A percentile compares a stretch with the other conserved stretches of the same genome.
phyloP scores from a whole-genome alignment of 1,140 invertebrate genomes.

The Aporrectodea caliginosa region DNA sequence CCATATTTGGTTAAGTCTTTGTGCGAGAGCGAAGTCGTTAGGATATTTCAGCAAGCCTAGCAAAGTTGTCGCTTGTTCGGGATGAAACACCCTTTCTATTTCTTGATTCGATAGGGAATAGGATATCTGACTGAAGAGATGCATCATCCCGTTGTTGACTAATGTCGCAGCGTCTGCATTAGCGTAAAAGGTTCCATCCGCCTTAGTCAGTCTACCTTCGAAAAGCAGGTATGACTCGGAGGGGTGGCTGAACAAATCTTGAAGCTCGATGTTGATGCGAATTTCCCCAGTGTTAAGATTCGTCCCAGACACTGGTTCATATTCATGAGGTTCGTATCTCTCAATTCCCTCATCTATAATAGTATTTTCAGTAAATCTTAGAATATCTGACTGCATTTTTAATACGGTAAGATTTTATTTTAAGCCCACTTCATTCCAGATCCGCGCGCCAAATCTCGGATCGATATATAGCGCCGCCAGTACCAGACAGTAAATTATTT shows the following conservation, averaged over 20 bases:
- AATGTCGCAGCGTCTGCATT: neutral
- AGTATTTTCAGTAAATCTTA: conserved; percentile 6
- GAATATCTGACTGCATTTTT: neutral
- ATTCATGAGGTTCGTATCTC: conserved; percentile 9
- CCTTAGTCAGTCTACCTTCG: neutral
- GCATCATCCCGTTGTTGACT: conserved; percentile 4
- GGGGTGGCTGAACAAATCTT: conserved; percentile 4
- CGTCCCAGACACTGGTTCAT: conserved; percentile 1
- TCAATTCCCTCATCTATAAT: conserved; percentile 13
- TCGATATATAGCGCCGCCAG: too few species aligned
- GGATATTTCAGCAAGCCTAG: conserved; percentile 10
- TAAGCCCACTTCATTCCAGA: neutral
- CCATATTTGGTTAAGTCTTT: conserved; percentile 8
- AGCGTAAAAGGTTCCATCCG: neutral
- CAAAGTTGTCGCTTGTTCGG: neutral
- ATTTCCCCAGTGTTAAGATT: conserved; percentile 3
- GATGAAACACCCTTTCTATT: neutral
- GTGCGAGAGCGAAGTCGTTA: neutral
- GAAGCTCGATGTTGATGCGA: conserved; percentile 8
- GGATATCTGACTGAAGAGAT: conserved; percentile 17
- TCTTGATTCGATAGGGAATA: neutral
- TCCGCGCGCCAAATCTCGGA: too few species aligned
- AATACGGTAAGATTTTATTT: conserved; percentile 4
- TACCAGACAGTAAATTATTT: too few species aligned
- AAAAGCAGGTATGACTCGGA: neutral